Percentiles rank a stretch among this genome's conserved stretches.
Evolutionary conservation across 1,140 invertebrate species (phyloP).

Genomic region (Heliconius hermathena): DNA sequence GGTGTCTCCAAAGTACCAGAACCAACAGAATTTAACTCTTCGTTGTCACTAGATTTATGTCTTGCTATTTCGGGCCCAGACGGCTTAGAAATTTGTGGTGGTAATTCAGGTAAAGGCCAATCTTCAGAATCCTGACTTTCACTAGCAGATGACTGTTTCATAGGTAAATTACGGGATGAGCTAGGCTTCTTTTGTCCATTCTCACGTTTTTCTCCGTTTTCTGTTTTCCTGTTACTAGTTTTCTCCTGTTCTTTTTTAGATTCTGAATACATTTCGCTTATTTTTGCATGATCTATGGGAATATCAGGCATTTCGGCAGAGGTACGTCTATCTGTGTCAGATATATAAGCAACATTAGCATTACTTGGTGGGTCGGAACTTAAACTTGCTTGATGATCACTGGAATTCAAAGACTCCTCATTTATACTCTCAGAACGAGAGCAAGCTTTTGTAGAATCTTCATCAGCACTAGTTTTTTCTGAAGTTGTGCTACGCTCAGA

Average conservation of each 20-base stretch:
- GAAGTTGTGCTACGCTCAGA: conserved; percentile 94
- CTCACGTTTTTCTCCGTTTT: conserved; percentile 53
- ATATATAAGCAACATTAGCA: conserved; percentile 86
- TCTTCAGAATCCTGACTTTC: conserved; percentile 87
- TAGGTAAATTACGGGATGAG: conserved; percentile 47
- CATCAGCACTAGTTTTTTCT: conserved; percentile 88
- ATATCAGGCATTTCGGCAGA: conserved; percentile 91
- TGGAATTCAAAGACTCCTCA: conserved; percentile 91
- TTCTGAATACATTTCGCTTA: conserved; percentile 81
- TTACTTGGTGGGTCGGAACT: conserved; percentile 90
- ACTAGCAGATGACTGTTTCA: conserved; percentile 75
- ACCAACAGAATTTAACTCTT: conserved; percentile 90
- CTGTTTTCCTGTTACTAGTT: conserved; percentile 47
- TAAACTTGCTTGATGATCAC: conserved; percentile 91
- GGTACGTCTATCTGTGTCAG: conserved; percentile 88
- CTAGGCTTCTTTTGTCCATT: conserved; percentile 30
- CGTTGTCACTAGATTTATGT: conserved; percentile 83
- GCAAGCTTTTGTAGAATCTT: conserved; percentile 92
- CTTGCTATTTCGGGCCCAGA: conserved; percentile 59
- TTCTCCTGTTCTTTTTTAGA: conserved; percentile 69
- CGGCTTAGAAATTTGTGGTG: conserved; percentile 61
- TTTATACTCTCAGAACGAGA: conserved; percentile 90
- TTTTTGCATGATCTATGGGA: conserved; percentile 86
- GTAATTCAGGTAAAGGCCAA: conserved; percentile 86
- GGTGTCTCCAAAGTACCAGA: conserved; percentile 86